Conservation (phyloP, 1,140 invertebrate genomes). For the Eufriesea mexicana region DNA sequence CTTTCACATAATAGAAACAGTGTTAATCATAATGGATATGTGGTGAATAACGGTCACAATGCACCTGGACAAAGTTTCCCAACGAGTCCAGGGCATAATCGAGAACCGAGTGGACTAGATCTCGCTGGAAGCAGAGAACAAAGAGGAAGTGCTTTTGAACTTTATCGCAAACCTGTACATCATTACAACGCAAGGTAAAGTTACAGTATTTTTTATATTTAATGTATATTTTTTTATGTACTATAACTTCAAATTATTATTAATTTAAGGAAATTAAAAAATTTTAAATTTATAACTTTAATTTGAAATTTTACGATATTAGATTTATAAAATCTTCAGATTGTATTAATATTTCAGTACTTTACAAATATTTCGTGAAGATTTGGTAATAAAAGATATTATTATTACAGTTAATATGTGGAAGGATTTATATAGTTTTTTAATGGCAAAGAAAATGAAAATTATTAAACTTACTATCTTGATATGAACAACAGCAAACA, state of each 20-base stretch:
- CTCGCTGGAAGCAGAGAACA: conserved; percentile 93
- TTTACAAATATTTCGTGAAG: no score
- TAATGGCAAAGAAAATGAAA: background rate
- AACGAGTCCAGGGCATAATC: conserved; percentile 77
- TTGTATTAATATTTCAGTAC: background rate
- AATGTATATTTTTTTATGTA: background rate
- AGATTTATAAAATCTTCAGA: background rate
- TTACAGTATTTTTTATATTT: background rate
- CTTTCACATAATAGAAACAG: conserved; percentile 83
- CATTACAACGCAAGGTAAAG: conserved; percentile 90
- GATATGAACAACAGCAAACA: conserved; percentile 10
- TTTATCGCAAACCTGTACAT: conserved; percentile 94
- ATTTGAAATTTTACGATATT: no score
- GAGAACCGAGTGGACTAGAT: conserved; percentile 85
- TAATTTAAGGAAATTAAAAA: background rate
- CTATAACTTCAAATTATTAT: background rate
- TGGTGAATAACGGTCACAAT: conserved; percentile 44
- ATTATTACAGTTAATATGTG: conserved; percentile 57
- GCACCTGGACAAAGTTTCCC: conserved; percentile 22
- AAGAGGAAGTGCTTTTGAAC: conserved; percentile 96
- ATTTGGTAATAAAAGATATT: background rate
- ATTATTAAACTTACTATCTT: conserved; percentile 17
- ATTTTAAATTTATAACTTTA: background rate
- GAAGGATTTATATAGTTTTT: conserved; percentile 8
- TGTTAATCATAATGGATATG: conserved; percentile 71